These are phyloP conservation scores for Bombus difficillimus DNA, from an alignment of 1,140 invertebrate genomes.

Conservation along the genomic window DNA sequence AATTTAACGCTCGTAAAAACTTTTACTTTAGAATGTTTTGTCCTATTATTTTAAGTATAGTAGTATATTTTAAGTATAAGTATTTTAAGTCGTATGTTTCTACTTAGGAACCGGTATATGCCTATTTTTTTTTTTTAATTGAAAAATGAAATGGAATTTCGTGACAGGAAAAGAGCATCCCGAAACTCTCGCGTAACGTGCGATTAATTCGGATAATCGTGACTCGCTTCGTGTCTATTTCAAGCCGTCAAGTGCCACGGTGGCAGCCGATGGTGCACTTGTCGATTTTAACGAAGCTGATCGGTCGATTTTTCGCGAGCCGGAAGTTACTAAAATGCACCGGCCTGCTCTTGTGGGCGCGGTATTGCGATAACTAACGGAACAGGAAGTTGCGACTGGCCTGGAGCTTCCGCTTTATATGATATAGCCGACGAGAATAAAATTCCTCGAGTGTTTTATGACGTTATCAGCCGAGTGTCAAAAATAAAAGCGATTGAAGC, in stretches of 20 bases:
- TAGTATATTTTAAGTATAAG: no score
- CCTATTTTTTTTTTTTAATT: not conserved
- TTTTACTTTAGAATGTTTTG: not conserved
- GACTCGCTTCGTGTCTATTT: not conserved
- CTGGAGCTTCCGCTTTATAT: constrained; percentile 13
- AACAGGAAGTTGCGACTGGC: constrained; percentile 43
- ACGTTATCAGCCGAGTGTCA: not conserved
- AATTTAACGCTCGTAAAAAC: not conserved
- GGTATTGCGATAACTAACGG: constrained; percentile 43
- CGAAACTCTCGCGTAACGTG: not conserved
- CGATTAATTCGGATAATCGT: constrained; percentile 35
- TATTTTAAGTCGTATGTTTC: not conserved
- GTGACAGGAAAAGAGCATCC: no score
- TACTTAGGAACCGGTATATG: not conserved
- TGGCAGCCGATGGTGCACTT: not conserved
- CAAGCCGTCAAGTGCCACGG: not conserved
- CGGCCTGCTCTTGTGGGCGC: not conserved
- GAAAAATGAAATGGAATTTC: not conserved
- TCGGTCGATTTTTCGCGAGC: constrained; percentile 18
- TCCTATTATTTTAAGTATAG: no score
- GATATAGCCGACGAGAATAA: not conserved
- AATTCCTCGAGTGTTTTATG: constrained; percentile 5
- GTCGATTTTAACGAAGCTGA: constrained; percentile 19
- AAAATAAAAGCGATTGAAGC: not conserved
- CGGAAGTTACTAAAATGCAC: constrained; percentile 26